Conservation (phyloP, 2,797 vertebrate genomes). For the Sitta carolinensis region DNA sequence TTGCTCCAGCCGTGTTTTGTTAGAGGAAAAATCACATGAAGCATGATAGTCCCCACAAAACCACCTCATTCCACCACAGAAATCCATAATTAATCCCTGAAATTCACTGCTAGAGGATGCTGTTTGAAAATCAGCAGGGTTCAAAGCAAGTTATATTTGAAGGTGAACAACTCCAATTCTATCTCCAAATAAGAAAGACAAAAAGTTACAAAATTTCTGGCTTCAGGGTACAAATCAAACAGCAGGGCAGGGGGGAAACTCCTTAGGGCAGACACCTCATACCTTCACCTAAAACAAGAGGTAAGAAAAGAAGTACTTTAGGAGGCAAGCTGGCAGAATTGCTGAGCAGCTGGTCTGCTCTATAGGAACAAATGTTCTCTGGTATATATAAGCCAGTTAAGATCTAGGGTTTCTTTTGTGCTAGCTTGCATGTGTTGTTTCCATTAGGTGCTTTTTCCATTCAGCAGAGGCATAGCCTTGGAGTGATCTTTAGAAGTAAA, state of each 20-base stretch:
- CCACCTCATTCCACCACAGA: not conserved
- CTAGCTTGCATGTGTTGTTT: not conserved
- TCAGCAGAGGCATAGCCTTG: not conserved
- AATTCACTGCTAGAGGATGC: not conserved
- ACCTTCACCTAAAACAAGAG: not conserved
- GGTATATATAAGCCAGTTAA: not conserved
- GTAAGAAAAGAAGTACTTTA: not conserved
- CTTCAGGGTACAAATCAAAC: conserved; percentile 7
- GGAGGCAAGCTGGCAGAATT: not conserved
- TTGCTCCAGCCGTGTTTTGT: not conserved
- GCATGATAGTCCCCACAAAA: not conserved
- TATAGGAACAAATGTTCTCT: not conserved
- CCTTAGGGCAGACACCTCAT: not conserved
- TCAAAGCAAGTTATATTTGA: not conserved
- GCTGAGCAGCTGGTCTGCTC: conserved; percentile 27
- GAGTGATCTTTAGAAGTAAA: conserved; percentile 33
- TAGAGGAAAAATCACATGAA: not conserved
- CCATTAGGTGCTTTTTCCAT: not conserved
- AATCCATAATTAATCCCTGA: conserved; percentile 11
- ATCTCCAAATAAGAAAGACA: not conserved
- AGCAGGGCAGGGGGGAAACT: not conserved
- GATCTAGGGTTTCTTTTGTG: not conserved
- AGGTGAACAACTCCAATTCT: not conserved
- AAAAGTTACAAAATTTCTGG: not conserved
- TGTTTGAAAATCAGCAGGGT: conserved; percentile 14